Base-by-base conservation (phyloP, 2,888 invertebrate species). In the Mimachlamys varia region DNA sequence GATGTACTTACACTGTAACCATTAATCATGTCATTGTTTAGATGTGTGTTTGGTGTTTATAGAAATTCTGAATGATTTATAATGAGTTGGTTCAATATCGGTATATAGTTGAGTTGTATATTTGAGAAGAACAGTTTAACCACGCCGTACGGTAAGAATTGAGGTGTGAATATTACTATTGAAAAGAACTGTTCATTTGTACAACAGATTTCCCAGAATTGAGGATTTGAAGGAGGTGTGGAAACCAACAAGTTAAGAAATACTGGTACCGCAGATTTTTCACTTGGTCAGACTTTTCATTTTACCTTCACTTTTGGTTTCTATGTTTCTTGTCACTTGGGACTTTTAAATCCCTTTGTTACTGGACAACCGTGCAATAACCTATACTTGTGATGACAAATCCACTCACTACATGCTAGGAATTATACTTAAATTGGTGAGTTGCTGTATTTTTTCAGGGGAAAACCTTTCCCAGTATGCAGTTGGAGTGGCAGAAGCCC, bases 401-500 rank as follows among this genome's bases (percentile, higher is more conserved):
- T n/a, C n/a, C n/a, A n/a, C n/a, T n/a, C n/a, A n/a, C n/a, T n/a
- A n/a, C 12, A 13, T 27, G 27, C n/a, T 62, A 13, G 10, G 62
- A 22, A 62, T 5, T 62, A 27, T 4, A 62, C 5, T 15, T 88
- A 50, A 33, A 90, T 49, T 90, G 87, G 87, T 76, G 17, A 33
- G 38, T 19, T n/a, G 15, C 19, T 44, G n/a, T 44, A 3, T 44
- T 58, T 53, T 49, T 92, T 2, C 88, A 95, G 95, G 95, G 95
- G 33, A 95, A 95, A 89, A 93, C 94, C 17, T 92, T 92, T 44
- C 93, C 95, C 44, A 91, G 91, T 87, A 92, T 93, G 90, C 94
- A 92, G 88, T 92, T 95, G 49, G 93, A 95, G 89, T 95, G 95
- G 95, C 92, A 94, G 89, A 92, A 92, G 58, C 90, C 92, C 2